Conservation (phyloP, 1,140 invertebrate genomes). For the Drosophila nasuta region DNA sequence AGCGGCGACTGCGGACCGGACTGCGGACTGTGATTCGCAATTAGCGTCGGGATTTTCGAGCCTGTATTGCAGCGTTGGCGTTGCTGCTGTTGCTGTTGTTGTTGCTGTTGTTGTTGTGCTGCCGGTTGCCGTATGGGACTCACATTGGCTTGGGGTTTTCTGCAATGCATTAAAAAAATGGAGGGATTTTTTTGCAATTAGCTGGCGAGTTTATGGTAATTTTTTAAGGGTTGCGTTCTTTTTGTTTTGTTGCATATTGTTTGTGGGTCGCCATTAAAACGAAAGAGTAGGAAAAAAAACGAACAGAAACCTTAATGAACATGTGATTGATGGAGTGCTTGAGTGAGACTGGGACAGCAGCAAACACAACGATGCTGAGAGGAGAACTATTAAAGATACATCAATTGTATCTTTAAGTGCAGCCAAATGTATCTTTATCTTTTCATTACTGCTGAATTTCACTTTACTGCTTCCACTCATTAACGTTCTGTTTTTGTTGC, state of each 20-base stretch:
- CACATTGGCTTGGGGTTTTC: constrained; percentile 85
- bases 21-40: constrained; percentile 78
- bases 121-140: constrained; percentile 83
- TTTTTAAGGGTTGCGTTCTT: background rate
- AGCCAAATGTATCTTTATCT: background rate
- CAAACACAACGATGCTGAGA: background rate
- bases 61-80: constrained; percentile 83
- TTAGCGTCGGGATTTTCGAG: constrained; percentile 82
- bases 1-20: constrained; percentile 57
- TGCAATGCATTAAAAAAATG: constrained; percentile 36
- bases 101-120: constrained; percentile 73
- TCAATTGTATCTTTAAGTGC: background rate
- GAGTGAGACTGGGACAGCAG: background rate
- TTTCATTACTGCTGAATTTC: background rate
- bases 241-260: background rate
- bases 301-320: constrained; percentile 23
- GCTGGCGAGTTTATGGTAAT: background rate
- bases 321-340: background rate
- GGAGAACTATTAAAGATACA: background rate
- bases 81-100: constrained; percentile 40
- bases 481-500: background rate
- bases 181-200: constrained; percentile 9
- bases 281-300: background rate
- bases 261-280: constrained; percentile 24
- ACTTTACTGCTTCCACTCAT: background rate